Evolutionary conservation across 2,113 vertebrate species (phyloP), one percentile per base, ranked within the genome.

Genomic region (Siniperca chuatsi): DNA sequence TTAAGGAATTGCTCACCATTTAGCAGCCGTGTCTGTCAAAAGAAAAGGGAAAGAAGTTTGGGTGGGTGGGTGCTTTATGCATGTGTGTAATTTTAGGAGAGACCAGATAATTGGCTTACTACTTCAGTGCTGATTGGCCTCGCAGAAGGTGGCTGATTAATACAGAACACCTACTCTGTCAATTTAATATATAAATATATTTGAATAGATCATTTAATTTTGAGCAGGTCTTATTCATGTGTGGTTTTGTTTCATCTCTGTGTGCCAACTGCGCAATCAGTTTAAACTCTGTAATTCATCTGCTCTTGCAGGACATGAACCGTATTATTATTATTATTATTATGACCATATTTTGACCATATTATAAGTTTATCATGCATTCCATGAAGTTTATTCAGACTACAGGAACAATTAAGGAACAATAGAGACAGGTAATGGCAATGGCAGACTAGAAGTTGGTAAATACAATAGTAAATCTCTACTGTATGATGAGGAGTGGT

Each of bases 1-100:
- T 83, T 54, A 12, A 75, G 77, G 86, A 91, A 93, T 89, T 89
- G 81, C 79, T 90, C 86, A 67, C 76, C 58, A 65, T 91, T 89
- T 90, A 87, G 71, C 55, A 66, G 71, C 46, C 10, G 0, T 81
- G 78, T 87, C 71, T 78, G 82, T 92, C 76, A 78, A 80, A 82
- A 68, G 61, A 58, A 91, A 61, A 50, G 4, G 23, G 40, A 8
- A 40, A 71, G 52, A 84, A 35, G 48, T 70, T 69, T 46, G 29
- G 1, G 55, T 65, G 71, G 33, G 52, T 61, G 61, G 62, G 29
- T 48, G 42, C 54, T 58, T 57, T 25, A 50, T 52, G 21, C 8
- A 9, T 54, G n/a, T 71, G 29, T 57, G 50, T 81, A 29, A 67
- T 82, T 79, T 78, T 71, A 66, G n/a, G 52, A 66, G 40, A 75